Conservation (phyloP, 2,113 vertebrate genomes). For the Lepus americanus region DNA sequence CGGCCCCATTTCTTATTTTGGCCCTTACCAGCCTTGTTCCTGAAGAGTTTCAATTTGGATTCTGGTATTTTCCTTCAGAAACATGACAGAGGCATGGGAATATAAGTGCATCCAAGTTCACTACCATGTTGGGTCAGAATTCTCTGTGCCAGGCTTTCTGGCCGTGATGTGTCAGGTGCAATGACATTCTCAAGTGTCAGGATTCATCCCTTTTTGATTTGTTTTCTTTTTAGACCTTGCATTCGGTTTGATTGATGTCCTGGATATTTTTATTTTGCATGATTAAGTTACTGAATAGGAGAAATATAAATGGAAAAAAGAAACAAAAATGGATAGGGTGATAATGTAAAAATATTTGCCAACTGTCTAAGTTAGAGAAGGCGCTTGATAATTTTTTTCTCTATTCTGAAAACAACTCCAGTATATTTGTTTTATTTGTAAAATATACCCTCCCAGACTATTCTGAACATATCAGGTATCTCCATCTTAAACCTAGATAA, state of each 20-base stretch:
- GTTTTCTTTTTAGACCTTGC: conserved; percentile 22
- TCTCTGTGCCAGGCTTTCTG: background rate
- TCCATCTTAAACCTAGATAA: background rate
- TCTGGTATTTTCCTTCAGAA: background rate
- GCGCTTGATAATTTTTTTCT: background rate
- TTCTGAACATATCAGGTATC: background rate
- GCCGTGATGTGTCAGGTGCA: background rate
- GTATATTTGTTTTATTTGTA: conserved; percentile 24
- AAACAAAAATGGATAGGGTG: conserved; percentile 15
- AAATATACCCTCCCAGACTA: background rate
- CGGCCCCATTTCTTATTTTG: background rate
- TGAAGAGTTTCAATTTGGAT: background rate
- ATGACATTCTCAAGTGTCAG: too few species aligned
- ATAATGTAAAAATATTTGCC: background rate
- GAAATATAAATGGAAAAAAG: background rate
- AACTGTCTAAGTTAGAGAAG: background rate
- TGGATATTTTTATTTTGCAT: background rate
- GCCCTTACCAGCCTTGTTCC: background rate
- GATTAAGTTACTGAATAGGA: background rate
- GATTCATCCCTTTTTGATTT: background rate
- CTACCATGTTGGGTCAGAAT: background rate
- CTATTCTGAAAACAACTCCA: background rate
- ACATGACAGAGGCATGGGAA: background rate
- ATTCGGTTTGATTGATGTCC: background rate
- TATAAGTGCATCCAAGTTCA: background rate